Evolutionary conservation across 2,888 invertebrate genomes (phyloP).

Genomic region (Alitta virens): DNA sequence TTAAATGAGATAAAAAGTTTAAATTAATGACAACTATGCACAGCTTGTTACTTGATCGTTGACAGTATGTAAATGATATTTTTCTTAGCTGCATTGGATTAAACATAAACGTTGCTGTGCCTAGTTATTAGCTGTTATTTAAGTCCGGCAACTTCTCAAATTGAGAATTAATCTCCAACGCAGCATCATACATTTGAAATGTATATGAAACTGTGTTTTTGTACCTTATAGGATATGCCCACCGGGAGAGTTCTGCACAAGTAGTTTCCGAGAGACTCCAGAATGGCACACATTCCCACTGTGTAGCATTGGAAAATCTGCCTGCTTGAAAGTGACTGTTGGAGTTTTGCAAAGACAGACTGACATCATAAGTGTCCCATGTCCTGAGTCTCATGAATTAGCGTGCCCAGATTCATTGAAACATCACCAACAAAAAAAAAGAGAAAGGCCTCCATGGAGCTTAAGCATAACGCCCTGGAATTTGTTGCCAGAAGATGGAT

Average conservation of each 20-base stretch:
- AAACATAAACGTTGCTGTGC: too few relatives aligned
- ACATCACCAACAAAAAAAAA: not conserved
- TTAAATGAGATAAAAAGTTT: too few relatives aligned
- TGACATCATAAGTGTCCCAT: conserved; percentile 67
- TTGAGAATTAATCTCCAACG: too few relatives aligned
- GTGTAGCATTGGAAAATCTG: conserved; percentile 67
- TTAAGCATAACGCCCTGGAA: too few relatives aligned
- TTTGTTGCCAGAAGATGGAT: not conserved
- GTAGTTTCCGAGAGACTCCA: conserved; percentile 57
- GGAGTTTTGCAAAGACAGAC: conserved; percentile 71
- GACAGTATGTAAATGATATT: too few relatives aligned
- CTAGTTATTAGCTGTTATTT: too few relatives aligned
- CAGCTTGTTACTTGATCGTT: too few relatives aligned
- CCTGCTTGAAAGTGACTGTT: conserved; percentile 64
- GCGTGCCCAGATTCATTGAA: not conserved
- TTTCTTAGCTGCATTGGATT: too few relatives aligned
- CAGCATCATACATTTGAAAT: too few relatives aligned
- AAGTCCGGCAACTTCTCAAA: too few relatives aligned
- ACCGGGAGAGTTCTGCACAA: conserved; percentile 67
- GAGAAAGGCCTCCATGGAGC: not conserved
- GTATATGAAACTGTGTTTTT: too few relatives aligned
- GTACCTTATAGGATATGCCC: conserved; percentile 62
- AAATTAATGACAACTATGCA: too few relatives aligned
- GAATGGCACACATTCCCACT: conserved; percentile 44
- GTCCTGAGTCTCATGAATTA: conserved; percentile 35